phyloP scores from a whole-genome alignment of 30 jellyfish, hydroid and myxozoan species.

The Chrysaora quinquecirrha region DNA sequence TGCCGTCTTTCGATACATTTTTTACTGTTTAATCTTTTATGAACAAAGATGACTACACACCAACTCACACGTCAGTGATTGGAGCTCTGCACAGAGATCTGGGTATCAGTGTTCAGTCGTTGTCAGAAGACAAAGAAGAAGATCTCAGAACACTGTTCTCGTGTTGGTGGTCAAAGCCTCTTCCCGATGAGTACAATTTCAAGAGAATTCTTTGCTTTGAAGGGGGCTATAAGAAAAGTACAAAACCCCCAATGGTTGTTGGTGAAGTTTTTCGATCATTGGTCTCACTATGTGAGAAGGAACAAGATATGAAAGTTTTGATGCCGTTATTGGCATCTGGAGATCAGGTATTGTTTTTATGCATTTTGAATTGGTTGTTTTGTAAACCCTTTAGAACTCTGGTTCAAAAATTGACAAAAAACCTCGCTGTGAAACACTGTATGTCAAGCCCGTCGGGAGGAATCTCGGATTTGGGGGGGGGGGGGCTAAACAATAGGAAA shows the following conservation, averaged over 20 bases:
- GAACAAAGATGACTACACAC: constrained; percentile 17
- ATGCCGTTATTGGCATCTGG: constrained; percentile 79
- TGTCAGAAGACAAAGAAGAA: constrained; percentile 66
- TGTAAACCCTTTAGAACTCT: not conserved
- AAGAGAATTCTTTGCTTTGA: constrained; percentile 73
- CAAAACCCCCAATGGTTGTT: constrained; percentile 61
- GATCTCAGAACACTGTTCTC: constrained; percentile 62
- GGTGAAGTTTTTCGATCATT: constrained; percentile 69
- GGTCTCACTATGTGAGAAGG: constrained; percentile 57
- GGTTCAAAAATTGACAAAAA: not conserved
- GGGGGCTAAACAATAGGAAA: not conserved
- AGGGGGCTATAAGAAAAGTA: constrained; percentile 67
- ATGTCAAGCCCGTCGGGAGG: no score
- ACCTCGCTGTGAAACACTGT: no score
- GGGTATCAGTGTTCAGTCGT: constrained; percentile 35
- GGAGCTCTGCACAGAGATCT: constrained; percentile 69
- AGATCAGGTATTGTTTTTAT: constrained; percentile 43
- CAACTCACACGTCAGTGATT: constrained; percentile 67
- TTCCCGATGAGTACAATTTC: constrained; percentile 28
- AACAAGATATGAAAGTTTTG: constrained; percentile 41
- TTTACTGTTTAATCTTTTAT: not conserved
- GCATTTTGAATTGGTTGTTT: not conserved
- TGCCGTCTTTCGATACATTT: no score
- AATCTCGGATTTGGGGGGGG: not conserved
- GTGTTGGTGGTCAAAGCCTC: constrained; percentile 82